A percentile compares a stretch with the other conserved stretches of the same genome.
These are phyloP conservation scores for Mesoclemmys tuberculata DNA, from an alignment of 2,113 vertebrate species.

Conservation along the genomic window DNA sequence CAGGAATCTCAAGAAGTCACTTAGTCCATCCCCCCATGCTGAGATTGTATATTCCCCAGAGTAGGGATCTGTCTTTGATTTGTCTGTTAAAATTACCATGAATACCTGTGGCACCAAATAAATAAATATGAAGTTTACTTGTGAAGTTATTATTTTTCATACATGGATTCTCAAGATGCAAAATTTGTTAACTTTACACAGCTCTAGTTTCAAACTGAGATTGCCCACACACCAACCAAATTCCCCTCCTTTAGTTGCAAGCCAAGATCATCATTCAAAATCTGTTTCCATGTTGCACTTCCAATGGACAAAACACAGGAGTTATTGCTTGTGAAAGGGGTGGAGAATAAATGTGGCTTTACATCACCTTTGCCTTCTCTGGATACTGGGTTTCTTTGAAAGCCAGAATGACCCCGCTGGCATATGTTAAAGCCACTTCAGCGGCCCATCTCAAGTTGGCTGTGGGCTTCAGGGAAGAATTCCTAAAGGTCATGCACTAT, in stretches of 20 bases:
- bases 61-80: background rate
- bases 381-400: background rate
- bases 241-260: background rate
- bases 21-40: too few relatives aligned
- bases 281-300: background rate
- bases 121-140: background rate
- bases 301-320: background rate
- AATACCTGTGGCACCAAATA: background rate
- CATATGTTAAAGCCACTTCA: background rate
- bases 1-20: too few relatives aligned
- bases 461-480: background rate
- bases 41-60: too few relatives aligned
- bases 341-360: background rate
- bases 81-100: background rate
- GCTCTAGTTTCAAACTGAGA: background rate
- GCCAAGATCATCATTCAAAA: background rate
- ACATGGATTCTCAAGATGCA: background rate
- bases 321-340: background rate
- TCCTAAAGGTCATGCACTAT: background rate
- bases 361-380: background rate
- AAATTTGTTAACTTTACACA: background rate
- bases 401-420: background rate
- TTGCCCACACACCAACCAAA: background rate
- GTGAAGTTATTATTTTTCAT: background rate
- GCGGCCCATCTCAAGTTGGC: background rate